Evolutionary conservation across 2,888 invertebrate genomes (phyloP), one percentile per base, ranked within the genome.

Genomic region (Lutraria lutraria): DNA sequence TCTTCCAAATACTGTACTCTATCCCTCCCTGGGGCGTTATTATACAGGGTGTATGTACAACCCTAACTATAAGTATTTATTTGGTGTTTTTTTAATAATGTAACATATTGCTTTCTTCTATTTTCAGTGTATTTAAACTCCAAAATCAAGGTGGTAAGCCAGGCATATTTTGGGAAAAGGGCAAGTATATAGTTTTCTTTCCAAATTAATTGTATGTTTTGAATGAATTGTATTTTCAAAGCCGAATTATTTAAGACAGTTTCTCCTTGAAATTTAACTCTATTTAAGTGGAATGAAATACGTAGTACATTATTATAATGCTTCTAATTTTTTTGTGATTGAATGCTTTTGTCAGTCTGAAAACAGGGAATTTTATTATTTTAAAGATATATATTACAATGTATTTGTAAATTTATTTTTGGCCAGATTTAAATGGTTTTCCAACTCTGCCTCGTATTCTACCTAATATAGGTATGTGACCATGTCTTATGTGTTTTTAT

Each of bases 141-240:
- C 92, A 90, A n/a, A 90, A 88, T 81, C 87, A 90, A 54, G 89
- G 85, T 82, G 93, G 93, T 53, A 93, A 89, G 84, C 92, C 93
- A 54, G 88, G 88, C 25, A 92, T 93, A 29, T 92, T 93, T 72
- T 93, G 93, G 93, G 90, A 93, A 81, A 90, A 91, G 88, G 89
- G 91, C 90, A 91, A 93, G 91, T 87, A 89, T 76, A 83, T 56
- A 53, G 63, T 60, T 43, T 31, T 76, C 68, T 25, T n/a, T 12
- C 16, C 31, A 76, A 76, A 34, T 76, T 15, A 31, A 6, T 76
- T 12, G 34, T 76, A 25, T 76, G 34, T 19, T 76, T n/a, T 76
- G 2, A 2, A 76, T 13, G 63, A 3, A 4, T 68, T n/a, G 4
- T 21, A 25, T 68, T 68, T 68, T 68, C 63, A 25, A 4, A 68